Evolutionary conservation across 2,113 vertebrate species (phyloP), one percentile per base, ranked within the genome.

Genomic region (Scortum barcoo): DNA sequence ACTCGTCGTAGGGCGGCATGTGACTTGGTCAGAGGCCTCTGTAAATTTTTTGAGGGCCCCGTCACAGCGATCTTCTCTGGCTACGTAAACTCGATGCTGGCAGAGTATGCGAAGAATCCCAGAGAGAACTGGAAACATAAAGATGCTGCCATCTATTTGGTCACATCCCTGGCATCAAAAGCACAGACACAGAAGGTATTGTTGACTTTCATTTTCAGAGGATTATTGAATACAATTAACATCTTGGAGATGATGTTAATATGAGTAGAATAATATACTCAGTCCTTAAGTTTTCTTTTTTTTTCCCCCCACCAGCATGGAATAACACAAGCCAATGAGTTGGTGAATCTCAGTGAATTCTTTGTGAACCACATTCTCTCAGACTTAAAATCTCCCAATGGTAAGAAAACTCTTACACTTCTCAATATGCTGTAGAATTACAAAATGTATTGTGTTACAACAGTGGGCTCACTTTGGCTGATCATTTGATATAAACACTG

Each of bases 1-100:
- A 99, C 98, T 57, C 96, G 98, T 80, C 97, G 98, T 26, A 95
- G 98, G 92, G 98, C 98, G 48, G 98, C 98, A 13, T 99, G 98
- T 93, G 98, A 99, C 93, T 91, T 99, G 68, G 98, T 99, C 74
- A 95, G 98, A 88, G 98, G 98, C 80, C 95, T 99, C 24, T 99
- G 98, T 93, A 99, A 97, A 82, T 99, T 98, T 90, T 99, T 99
- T 76, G 98, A 99, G 93, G 97, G 94, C 30, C 98, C 98, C 0
- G 98, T 99, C 89, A 99, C 98, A 0, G 96, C 96, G 24, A 99
- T 99, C 90, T 99, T 99, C 93, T 99, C 98, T 33, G 98, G 97
- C 54, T 99, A 99, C 30, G 98, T 99, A 75, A 98, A 95, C 93
- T 99, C 98, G 0, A 99, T 99, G 98, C 95, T 99, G 46, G 91